These are phyloP conservation scores for Eolophus roseicapilla DNA, from an alignment of 2,113 vertebrate species.

Conservation along the genomic window DNA sequence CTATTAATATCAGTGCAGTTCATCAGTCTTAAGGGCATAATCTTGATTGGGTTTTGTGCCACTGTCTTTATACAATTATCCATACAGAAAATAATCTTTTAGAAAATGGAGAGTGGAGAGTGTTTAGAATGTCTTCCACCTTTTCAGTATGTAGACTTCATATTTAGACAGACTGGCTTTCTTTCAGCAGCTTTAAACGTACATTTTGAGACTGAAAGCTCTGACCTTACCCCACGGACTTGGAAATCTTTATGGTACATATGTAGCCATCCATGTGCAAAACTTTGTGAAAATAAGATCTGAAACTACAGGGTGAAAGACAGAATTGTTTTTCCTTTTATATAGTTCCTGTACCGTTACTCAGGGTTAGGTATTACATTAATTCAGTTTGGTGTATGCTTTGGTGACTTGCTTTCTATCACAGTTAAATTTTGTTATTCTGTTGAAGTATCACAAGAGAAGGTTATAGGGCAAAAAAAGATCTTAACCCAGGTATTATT, in stretches of 20 bases:
- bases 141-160: not conserved
- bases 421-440: not conserved
- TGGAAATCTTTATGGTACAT: not conserved
- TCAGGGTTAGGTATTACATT: not conserved
- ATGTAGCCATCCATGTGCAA: not conserved
- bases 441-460: not conserved
- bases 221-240: not conserved
- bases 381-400: not conserved
- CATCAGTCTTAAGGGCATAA: not conserved
- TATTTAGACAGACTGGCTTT: not conserved
- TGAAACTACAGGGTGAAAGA: not conserved
- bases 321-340: not conserved
- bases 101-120: not conserved
- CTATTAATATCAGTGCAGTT: not conserved
- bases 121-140: not conserved
- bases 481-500: not conserved
- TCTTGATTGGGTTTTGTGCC: not conserved
- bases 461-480: not conserved
- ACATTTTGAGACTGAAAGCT: not conserved
- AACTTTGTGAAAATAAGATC: not conserved
- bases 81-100: not conserved
- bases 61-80: not conserved
- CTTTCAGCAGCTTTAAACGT: not conserved
- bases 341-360: not conserved
- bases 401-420: not conserved